Evolutionary conservation across 1,140 invertebrate species (phyloP).

Genomic region (Drosophila persimilis): DNA sequence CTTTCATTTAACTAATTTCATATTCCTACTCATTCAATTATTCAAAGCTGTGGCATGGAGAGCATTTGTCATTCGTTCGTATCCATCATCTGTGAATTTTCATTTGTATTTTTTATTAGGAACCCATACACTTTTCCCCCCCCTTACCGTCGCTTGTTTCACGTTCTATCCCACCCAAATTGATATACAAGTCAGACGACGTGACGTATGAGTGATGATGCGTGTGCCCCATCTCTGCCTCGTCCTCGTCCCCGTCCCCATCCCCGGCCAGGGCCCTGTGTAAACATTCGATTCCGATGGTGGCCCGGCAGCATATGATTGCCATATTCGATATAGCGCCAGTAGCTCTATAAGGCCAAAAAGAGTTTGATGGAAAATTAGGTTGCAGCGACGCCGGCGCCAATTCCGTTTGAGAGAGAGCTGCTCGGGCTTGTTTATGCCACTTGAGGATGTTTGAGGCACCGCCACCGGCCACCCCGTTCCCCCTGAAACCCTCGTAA

Average conservation of each 20-base stretch:
- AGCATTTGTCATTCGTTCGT: slow-evolving; percentile 36
- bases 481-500: slow-evolving; percentile 5
- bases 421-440: slow-evolving; percentile 62
- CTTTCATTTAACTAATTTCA: not conserved
- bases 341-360: slow-evolving; percentile 49
- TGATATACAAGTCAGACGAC: slow-evolving; percentile 70
- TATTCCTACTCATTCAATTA: slow-evolving; percentile 4
- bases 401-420: slow-evolving; percentile 53
- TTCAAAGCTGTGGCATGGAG: slow-evolving; percentile 9
- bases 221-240: slow-evolving; percentile 44
- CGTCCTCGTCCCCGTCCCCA: slow-evolving; percentile 12
- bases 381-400: slow-evolving; percentile 68
- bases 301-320: slow-evolving; percentile 62
- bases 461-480: not conserved
- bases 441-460: slow-evolving; percentile 60
- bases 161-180: slow-evolving; percentile 33
- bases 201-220: slow-evolving; percentile 80
- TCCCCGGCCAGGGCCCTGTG: slow-evolving; percentile 12
- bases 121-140: not conserved
- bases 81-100: slow-evolving; percentile 31
- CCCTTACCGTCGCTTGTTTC: not conserved
- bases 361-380: slow-evolving; percentile 57
- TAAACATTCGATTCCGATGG: slow-evolving; percentile 50
- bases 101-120: slow-evolving; percentile 71
- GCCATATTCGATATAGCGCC: slow-evolving; percentile 63